phyloP scores from a whole-genome alignment of 2,888 invertebrate genomes.

The Nysson spinosus region DNA sequence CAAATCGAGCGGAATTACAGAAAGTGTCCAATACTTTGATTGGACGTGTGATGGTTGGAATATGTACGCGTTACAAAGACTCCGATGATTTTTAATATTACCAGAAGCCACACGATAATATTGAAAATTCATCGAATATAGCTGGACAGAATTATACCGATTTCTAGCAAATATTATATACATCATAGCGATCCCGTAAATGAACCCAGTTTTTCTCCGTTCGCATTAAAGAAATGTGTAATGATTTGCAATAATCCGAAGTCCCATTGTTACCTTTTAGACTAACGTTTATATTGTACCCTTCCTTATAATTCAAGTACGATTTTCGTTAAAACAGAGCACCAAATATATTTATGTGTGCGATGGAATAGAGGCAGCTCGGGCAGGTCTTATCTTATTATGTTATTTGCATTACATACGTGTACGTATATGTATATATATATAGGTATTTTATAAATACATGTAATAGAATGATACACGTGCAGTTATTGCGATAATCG shows the following conservation, averaged over 20 bases:
- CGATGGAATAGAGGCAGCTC: slow-evolving; percentile 74
- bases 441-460: slow-evolving; percentile 67
- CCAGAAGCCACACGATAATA: neutral
- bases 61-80: slow-evolving; percentile 30
- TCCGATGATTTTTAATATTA: slow-evolving; percentile 24
- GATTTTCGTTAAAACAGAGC: slow-evolving; percentile 50
- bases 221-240: slow-evolving; percentile 20
- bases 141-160: slow-evolving; percentile 24
- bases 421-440: slow-evolving; percentile 71
- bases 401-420: slow-evolving; percentile 71
- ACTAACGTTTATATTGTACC: slow-evolving; percentile 30
- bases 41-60: slow-evolving; percentile 38
- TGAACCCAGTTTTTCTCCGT: slow-evolving; percentile 19
- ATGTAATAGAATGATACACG: slow-evolving; percentile 53
- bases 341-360: slow-evolving; percentile 61
- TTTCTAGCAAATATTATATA: slow-evolving; percentile 38
- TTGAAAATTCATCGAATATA: slow-evolving; percentile 27
- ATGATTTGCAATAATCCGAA: slow-evolving; percentile 30
- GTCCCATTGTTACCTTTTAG: slow-evolving; percentile 32
- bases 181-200: slow-evolving; percentile 15
- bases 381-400: slow-evolving; percentile 75
- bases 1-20: slow-evolving; percentile 10
- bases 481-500: slow-evolving; percentile 42
- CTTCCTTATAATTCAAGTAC: slow-evolving; percentile 29
- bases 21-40: slow-evolving; percentile 20